phyloP scores from a whole-genome alignment of 2,797 vertebrate genomes.

The Neoniphon sammara region DNA sequence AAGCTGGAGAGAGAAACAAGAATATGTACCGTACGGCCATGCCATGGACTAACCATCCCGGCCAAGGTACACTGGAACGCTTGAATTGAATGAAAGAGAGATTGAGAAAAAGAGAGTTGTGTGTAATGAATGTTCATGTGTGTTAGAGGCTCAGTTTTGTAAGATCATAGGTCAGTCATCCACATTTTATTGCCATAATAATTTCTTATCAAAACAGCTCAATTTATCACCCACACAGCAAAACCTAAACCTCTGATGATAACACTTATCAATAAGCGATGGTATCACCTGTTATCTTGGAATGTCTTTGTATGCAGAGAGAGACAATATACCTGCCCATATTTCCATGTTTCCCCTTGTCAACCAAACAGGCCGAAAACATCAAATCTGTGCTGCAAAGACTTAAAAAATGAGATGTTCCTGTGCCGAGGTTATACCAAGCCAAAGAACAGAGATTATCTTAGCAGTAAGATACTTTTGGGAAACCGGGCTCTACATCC shows the following conservation, averaged over 20 bases:
- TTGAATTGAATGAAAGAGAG: not conserved
- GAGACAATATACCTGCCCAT: conserved; percentile 11
- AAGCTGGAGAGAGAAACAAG: conserved; percentile 82
- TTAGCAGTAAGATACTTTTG: conserved; percentile 35
- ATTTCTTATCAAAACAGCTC: conserved; percentile 20
- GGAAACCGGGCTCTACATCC: conserved; percentile 51
- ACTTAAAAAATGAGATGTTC: conserved; percentile 50
- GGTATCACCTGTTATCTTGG: conserved; percentile 34
- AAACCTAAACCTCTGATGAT: conserved; percentile 38
- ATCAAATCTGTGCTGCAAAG: conserved; percentile 9
- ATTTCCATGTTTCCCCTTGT: conserved; percentile 12
- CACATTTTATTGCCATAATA: conserved; percentile 14
- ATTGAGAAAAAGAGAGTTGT: not conserved
- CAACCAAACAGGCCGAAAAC: not conserved
- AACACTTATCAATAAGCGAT: conserved; percentile 31
- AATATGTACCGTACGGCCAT: conserved; percentile 82
- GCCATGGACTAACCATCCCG: conserved; percentile 61
- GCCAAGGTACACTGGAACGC: conserved; percentile 72
- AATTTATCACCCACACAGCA: conserved; percentile 19
- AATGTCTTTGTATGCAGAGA: not conserved
- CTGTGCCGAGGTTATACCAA: conserved; percentile 52
- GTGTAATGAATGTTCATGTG: not conserved
- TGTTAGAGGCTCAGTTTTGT: not conserved
- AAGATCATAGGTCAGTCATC: conserved; percentile 34
- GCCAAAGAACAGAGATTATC: conserved; percentile 59